phyloP scores from a whole-genome alignment of 2,888 invertebrate genomes.

The Cerastis leucographa region DNA sequence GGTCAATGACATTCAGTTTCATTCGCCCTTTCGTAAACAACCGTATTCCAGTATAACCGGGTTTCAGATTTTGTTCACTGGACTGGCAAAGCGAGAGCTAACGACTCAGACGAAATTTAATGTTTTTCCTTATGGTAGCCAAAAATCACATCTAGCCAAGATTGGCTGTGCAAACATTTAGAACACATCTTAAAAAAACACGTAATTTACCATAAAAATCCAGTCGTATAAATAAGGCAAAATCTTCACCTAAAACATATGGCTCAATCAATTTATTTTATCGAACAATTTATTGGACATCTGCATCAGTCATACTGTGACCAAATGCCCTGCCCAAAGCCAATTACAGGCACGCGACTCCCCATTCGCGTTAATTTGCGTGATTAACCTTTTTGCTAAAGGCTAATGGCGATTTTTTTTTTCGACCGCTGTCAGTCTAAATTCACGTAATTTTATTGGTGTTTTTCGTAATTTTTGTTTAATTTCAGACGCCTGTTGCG shows the following conservation, averaged over 20 bases:
- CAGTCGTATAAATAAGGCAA: too few species aligned
- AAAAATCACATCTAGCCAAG: too few species aligned
- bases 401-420: conserved; percentile 76
- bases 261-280: conserved; percentile 26
- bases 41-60: too few species aligned
- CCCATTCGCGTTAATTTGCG: conserved; percentile 79
- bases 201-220: neutral
- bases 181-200: neutral
- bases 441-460: conserved; percentile 65
- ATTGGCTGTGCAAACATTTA: neutral
- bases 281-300: conserved; percentile 46
- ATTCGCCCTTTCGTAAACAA: too few species aligned
- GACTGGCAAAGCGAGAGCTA: neutral
- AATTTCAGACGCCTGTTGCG: conserved; percentile 65
- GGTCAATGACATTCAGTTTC: too few species aligned
- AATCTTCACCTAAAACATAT: neutral
- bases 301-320: conserved; percentile 55
- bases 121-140: too few species aligned
- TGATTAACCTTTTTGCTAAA: conserved; percentile 81
- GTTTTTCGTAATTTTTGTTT: conserved; percentile 53
- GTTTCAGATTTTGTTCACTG: neutral
- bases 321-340: conserved; percentile 65
- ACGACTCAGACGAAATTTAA: too few species aligned
- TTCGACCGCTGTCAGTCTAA: conserved; percentile 71
- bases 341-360: conserved; percentile 80